phyloP scores from a whole-genome alignment of 2,888 invertebrate species.

The Netelia melanura region DNA sequence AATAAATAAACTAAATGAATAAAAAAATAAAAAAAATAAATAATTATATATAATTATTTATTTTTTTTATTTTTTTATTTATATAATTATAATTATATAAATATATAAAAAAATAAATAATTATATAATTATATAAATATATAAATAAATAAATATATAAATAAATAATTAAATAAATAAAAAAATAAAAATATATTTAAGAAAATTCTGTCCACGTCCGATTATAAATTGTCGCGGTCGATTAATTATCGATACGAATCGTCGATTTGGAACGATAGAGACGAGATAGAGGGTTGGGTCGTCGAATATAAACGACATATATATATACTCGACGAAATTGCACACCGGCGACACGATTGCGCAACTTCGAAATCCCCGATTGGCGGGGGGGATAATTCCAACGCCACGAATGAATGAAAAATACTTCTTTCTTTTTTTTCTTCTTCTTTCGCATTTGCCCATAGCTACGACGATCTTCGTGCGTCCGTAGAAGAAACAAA shows the following conservation, averaged over 20 bases:
- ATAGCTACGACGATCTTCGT: too few species aligned
- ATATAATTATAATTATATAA: too few species aligned
- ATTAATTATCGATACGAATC: constrained; percentile 21
- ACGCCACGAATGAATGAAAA: constrained; percentile 16
- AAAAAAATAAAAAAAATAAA: too few species aligned
- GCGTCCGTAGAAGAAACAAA: too few species aligned
- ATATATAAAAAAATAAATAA: too few species aligned
- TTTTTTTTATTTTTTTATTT: too few species aligned
- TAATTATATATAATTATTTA: too few species aligned
- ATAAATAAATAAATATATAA: too few species aligned
- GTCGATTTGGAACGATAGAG: constrained; percentile 24
- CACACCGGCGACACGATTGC: constrained; percentile 22
- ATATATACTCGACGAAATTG: constrained; percentile 14
- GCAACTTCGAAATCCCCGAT: constrained; percentile 24
- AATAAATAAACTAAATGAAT: too few species aligned
- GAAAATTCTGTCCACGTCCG: background rate
- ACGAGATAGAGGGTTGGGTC: background rate
- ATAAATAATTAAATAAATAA: too few species aligned
- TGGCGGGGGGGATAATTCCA: background rate
- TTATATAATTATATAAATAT: too few species aligned
- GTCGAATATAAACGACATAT: background rate
- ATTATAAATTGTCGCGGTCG: background rate
- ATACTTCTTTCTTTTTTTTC: constrained; percentile 1
- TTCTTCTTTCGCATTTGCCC: background rate
- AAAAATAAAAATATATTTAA: background rate